Evolutionary conservation across 2,888 invertebrate genomes (phyloP).

Genomic region (Liodrosophila aerea): DNA sequence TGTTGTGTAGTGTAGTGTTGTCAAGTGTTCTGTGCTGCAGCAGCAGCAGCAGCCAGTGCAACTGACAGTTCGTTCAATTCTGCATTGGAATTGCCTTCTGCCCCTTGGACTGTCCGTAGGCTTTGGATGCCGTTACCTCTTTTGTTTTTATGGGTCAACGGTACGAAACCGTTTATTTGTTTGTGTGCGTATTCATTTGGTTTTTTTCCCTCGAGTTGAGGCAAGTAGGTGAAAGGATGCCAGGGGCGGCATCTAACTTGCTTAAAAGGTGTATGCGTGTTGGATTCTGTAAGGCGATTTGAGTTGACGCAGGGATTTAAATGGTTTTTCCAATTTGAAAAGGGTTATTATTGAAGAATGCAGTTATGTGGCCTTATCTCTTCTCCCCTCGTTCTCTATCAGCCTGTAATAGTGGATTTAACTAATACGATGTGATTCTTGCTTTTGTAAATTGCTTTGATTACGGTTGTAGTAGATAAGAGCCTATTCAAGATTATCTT

Average conservation of each 20-base stretch:
- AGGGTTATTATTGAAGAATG: slow-evolving; percentile 29
- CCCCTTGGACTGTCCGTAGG: slow-evolving; percentile 8
- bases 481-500: too few species aligned
- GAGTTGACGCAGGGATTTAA: slow-evolving; percentile 39
- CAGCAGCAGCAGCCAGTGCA: slow-evolving; percentile 44
- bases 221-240: slow-evolving; percentile 3
- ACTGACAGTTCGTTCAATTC: slow-evolving; percentile 71
- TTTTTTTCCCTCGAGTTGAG: slow-evolving; percentile 14
- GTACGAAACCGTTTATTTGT: slow-evolving; percentile 58
- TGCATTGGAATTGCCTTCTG: slow-evolving; percentile 47
- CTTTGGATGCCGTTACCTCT: slow-evolving; percentile 16
- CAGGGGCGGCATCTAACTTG: slow-evolving; percentile 20
- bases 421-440: not conserved
- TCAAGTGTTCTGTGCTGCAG: slow-evolving; percentile 28
- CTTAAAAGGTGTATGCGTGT: slow-evolving; percentile 37
- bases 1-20: slow-evolving; percentile 14
- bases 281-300: slow-evolving; percentile 44
- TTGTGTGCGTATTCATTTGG: slow-evolving; percentile 26
- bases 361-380: slow-evolving; percentile 6
- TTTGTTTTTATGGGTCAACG: slow-evolving; percentile 68
- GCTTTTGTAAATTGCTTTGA: not conserved
- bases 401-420: too few species aligned
- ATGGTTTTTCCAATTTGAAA: slow-evolving; percentile 43
- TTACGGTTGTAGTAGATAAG: too few species aligned
- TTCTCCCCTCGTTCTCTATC: too few species aligned